phyloP scores from a whole-genome alignment of 2,113 vertebrate genomes.

The Cairina moschata region DNA sequence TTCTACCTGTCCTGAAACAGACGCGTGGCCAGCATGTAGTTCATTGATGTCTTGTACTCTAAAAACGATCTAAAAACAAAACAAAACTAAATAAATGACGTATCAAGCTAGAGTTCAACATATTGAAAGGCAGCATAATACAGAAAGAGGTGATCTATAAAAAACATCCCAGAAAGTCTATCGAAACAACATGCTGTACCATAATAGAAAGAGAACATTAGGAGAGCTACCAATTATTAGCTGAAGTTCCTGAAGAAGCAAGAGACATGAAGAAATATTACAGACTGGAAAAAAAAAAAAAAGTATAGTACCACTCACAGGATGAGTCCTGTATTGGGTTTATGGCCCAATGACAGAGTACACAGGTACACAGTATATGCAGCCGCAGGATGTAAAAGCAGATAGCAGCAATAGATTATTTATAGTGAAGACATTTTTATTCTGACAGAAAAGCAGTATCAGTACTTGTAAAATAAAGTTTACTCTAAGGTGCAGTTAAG shows the following conservation, averaged over 20 bases:
- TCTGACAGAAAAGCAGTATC: not conserved
- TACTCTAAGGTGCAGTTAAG: not conserved
- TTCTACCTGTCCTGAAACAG: constrained; percentile 94
- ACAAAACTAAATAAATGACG: not conserved
- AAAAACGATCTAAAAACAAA: constrained; percentile 81
- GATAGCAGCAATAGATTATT: not conserved
- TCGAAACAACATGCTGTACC: not conserved
- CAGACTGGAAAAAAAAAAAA: not conserved
- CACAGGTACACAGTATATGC: not conserved
- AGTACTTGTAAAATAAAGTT: not conserved
- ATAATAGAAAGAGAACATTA: not conserved
- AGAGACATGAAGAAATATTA: not conserved
- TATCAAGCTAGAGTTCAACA: constrained; percentile 1
- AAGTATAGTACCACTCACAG: not conserved
- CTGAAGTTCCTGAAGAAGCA: not conserved
- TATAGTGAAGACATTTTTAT: not conserved
- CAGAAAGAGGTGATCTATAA: not conserved
- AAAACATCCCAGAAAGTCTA: not conserved
- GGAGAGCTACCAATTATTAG: not conserved
- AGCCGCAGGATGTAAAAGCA: not conserved
- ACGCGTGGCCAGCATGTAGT: constrained; percentile 91
- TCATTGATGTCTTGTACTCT: constrained; percentile 95
- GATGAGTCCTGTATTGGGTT: not conserved
- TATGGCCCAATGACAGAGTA: not conserved
- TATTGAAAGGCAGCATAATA: not conserved